Conservation (phyloP, 1,140 invertebrate species). For the Camponotus vicinus region DNA sequence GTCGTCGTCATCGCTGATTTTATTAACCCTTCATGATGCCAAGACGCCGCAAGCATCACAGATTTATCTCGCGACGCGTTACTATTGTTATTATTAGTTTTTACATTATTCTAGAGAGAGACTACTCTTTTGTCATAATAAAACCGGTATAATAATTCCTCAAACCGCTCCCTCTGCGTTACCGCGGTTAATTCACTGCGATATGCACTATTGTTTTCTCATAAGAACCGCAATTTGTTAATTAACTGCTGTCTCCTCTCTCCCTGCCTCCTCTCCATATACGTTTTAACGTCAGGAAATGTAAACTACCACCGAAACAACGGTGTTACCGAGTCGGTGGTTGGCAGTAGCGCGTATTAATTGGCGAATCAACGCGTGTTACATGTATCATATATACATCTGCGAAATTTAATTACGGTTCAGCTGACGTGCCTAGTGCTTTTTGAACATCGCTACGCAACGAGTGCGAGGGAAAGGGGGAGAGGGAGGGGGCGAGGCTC, state of each 20-base stretch:
- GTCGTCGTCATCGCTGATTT: conserved; percentile 27
- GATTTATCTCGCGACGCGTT: no score
- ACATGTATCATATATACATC: conserved; percentile 54
- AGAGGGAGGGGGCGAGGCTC: neutral
- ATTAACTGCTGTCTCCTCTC: conserved; percentile 19
- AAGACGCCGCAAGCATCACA: no score
- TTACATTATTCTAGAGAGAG: no score
- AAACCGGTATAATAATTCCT: neutral
- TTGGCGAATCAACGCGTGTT: conserved; percentile 62
- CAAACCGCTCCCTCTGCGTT: neutral
- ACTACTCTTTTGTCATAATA: neutral
- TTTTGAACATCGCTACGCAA: conserved; percentile 13
- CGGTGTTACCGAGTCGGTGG: conserved; percentile 7
- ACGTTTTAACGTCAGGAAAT: conserved; percentile 30
- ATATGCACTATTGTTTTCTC: conserved; percentile 22
- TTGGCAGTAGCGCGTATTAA: conserved; percentile 40
- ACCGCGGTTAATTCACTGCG: neutral
- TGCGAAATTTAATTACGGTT: conserved; percentile 54
- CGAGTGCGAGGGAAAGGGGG: neutral
- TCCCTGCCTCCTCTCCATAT: neutral
- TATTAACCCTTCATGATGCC: conserved; percentile 13
- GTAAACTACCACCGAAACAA: conserved; percentile 34
- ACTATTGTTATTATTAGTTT: no score
- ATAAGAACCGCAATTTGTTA: conserved; percentile 33
- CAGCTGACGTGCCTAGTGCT: conserved; percentile 31